These are phyloP conservation scores for Bembecia ichneumoniformis DNA, from an alignment of 2,888 invertebrate species.

Conservation along the genomic window DNA sequence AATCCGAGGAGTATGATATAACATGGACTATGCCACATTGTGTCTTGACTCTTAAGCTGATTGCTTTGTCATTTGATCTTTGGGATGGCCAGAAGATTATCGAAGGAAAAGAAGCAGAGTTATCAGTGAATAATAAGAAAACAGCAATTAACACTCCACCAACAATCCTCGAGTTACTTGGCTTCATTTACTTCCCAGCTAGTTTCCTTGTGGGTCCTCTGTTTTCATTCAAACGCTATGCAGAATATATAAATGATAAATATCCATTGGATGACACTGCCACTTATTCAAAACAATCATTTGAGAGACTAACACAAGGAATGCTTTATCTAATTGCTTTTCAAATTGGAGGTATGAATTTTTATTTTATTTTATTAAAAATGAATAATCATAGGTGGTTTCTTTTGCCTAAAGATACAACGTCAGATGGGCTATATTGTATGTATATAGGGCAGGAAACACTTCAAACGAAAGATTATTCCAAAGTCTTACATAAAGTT, in stretches of 20 bases:
- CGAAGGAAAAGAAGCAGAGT: conserved; percentile 41
- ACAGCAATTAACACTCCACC: conserved; percentile 79
- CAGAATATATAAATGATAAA: conserved; percentile 81
- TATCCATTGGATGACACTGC: conserved; percentile 50
- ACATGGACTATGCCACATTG: conserved; percentile 99
- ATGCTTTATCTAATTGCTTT: conserved; percentile 80
- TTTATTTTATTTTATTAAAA: neutral
- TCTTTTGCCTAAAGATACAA: no score
- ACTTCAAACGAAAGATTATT: no score
- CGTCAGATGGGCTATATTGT: no score
- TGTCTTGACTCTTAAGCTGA: conserved; percentile 89
- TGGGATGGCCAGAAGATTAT: conserved; percentile 81
- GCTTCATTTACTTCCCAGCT: conserved; percentile 89
- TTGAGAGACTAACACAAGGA: conserved; percentile 77
- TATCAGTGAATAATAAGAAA: conserved; percentile 80
- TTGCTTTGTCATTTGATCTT: conserved; percentile 85
- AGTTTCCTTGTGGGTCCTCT: conserved; percentile 96
- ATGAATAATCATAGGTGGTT: no score
- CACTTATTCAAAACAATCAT: conserved; percentile 12
- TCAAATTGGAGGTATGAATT: conserved; percentile 76
- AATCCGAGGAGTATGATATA: conserved; percentile 91
- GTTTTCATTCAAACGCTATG: conserved; percentile 86
- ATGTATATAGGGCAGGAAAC: no score
- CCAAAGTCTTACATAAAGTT: no score
- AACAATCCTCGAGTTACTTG: conserved; percentile 83